phyloP scores from a whole-genome alignment of 2,888 invertebrate genomes.

The Altica lythri region DNA sequence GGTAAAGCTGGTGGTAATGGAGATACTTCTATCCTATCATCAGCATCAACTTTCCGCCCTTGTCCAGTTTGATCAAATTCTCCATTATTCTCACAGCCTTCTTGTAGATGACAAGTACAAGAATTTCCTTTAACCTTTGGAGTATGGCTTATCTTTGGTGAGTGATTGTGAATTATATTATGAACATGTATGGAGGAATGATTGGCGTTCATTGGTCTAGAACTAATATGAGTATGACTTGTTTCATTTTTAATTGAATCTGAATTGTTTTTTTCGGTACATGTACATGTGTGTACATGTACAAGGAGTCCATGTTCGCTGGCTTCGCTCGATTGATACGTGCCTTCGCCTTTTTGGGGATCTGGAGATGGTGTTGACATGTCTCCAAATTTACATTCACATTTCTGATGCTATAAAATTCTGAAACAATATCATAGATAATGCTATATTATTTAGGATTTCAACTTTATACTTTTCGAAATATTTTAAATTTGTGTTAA shows the following conservation, averaged over 20 bases:
- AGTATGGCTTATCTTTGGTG: constrained; percentile 39
- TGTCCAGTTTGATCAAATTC: constrained; percentile 41
- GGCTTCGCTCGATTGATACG: constrained; percentile 53
- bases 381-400: constrained; percentile 8
- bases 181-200: constrained; percentile 44
- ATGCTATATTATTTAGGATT: no score
- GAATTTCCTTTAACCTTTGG: constrained; percentile 33
- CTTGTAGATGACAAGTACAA: constrained; percentile 54
- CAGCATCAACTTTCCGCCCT: constrained; percentile 52
- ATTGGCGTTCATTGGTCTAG: constrained; percentile 36
- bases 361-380: constrained; percentile 53
- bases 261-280: constrained; percentile 45
- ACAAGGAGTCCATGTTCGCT: constrained; percentile 52
- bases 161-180: constrained; percentile 45
- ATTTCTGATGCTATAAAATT: neutral
- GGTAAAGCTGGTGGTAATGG: constrained; percentile 58
- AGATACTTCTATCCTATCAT: constrained; percentile 57
- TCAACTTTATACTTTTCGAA: neutral
- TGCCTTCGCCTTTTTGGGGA: constrained; percentile 51
- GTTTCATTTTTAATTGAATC: constrained; percentile 48
- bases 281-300: constrained; percentile 48
- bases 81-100: constrained; percentile 43
- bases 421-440: constrained; percentile 9
- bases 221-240: constrained; percentile 32
- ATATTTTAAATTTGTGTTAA: neutral